phyloP scores from a whole-genome alignment of 2,113 vertebrate species.

The Thoracochromis brauschi region DNA sequence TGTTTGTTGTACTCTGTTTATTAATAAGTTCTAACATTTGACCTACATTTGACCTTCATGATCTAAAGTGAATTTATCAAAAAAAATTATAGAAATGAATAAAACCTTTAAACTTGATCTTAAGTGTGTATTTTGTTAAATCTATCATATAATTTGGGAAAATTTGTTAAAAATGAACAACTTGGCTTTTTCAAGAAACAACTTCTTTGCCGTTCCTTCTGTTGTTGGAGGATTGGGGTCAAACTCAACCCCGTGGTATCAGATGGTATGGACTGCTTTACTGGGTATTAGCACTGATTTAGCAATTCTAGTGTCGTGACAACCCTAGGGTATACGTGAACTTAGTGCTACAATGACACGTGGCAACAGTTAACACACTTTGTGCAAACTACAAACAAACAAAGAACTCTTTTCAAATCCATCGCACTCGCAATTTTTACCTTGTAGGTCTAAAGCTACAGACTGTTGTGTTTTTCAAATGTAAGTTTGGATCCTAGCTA shows the following conservation, averaged over 20 bases:
- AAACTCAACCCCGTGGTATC: neutral
- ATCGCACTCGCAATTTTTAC: neutral
- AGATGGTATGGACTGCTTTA: neutral
- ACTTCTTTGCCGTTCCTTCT: neutral
- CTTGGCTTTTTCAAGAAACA: neutral
- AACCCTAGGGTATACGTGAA: neutral
- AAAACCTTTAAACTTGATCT: neutral
- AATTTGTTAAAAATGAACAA: neutral
- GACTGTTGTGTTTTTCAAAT: neutral
- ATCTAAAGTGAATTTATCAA: neutral
- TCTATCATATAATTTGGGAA: neutral
- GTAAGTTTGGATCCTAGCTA: neutral
- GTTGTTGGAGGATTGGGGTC: neutral
- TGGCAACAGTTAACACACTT: neutral
- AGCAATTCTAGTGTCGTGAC: neutral
- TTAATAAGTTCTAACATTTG: neutral
- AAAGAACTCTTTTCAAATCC: neutral
- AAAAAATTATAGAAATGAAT: neutral
- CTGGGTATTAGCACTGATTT: neutral
- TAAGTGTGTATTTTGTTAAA: neutral
- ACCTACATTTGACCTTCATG: neutral
- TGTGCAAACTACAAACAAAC: neutral
- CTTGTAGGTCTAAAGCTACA: neutral
- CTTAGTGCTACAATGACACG: neutral
- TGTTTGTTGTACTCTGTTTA: neutral